These are phyloP conservation scores for Thalpophila matura DNA, from an alignment of 2,888 invertebrate species.

Conservation along the genomic window DNA sequence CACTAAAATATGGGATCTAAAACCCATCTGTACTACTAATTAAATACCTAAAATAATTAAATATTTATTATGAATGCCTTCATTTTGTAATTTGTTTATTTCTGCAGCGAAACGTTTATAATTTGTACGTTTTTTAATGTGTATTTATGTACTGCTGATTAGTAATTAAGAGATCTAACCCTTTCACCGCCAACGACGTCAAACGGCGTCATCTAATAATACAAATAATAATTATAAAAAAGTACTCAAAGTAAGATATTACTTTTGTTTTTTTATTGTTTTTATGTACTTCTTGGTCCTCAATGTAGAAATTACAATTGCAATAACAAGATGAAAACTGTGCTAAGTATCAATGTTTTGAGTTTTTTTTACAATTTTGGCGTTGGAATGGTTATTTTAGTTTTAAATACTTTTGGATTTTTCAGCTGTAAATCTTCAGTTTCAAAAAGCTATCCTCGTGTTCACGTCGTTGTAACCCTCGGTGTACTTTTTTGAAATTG, in stretches of 20 bases:
- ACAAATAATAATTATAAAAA: slow-evolving; percentile 45
- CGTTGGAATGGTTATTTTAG: slow-evolving; percentile 35
- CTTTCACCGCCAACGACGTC: slow-evolving; percentile 32
- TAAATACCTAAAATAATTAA: slow-evolving; percentile 4
- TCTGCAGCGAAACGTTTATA: slow-evolving; percentile 27
- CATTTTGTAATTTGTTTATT: slow-evolving; percentile 40
- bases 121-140: too few relatives aligned
- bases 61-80: slow-evolving; percentile 16
- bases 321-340: slow-evolving; percentile 51
- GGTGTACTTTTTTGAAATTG: slow-evolving; percentile 58
- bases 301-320: slow-evolving; percentile 47
- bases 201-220: background rate
- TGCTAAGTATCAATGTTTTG: slow-evolving; percentile 52
- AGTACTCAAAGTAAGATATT: slow-evolving; percentile 49
- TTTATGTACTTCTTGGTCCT: slow-evolving; percentile 44
- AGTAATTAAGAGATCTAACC: slow-evolving; percentile 18
- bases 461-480: slow-evolving; percentile 37
- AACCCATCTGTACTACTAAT: too few relatives aligned
- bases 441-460: slow-evolving; percentile 57
- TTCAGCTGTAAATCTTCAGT: slow-evolving; percentile 60
- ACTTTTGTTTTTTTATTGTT: slow-evolving; percentile 58
- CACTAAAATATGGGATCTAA: background rate
- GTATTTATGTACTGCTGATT: slow-evolving; percentile 10
- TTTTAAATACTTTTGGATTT: slow-evolving; percentile 52
- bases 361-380: slow-evolving; percentile 55